Evolutionary conservation across 2,888 invertebrate species (phyloP).

Genomic region (Tillus elongatus): DNA sequence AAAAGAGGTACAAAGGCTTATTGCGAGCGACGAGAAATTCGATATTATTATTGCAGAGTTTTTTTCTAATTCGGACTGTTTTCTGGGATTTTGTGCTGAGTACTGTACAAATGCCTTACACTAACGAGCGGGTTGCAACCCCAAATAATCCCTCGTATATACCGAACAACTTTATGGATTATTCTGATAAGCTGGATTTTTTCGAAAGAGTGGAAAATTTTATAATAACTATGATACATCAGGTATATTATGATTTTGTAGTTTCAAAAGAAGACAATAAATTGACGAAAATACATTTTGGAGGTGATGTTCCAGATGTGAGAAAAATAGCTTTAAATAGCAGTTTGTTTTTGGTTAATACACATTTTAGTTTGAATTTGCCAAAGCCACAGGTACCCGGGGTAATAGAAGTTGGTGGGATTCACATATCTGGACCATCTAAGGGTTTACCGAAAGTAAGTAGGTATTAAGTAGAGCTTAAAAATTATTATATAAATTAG

Average conservation of each 20-base stretch:
- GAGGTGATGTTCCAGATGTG: too few relatives aligned
- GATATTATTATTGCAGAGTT: too few relatives aligned
- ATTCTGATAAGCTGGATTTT: constrained; percentile 24
- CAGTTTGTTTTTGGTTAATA: constrained; percentile 42
- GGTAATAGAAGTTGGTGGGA: constrained; percentile 47
- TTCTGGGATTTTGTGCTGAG: too few relatives aligned
- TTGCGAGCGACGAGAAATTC: neutral
- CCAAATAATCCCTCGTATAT: constrained; percentile 41
- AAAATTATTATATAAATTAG: too few relatives aligned
- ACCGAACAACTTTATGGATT: constrained; percentile 37
- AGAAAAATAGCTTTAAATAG: too few relatives aligned
- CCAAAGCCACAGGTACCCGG: constrained; percentile 42
- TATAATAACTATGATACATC: constrained; percentile 10
- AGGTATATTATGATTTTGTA: constrained; percentile 15
- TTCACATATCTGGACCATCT: constrained; percentile 39
- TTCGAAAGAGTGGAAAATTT: constrained; percentile 25
- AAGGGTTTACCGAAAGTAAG: constrained; percentile 28
- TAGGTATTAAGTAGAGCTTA: too few relatives aligned
- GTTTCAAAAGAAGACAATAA: constrained; percentile 14
- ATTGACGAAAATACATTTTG: constrained; percentile 20
- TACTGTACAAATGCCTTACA: constrained; percentile 42
- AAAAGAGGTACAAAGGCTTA: too few relatives aligned
- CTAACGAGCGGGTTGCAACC: constrained; percentile 39
- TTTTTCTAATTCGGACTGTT: too few relatives aligned
- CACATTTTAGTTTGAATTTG: constrained; percentile 41